Evolutionary conservation across 1,140 invertebrate species (phyloP).

Genomic region (Euschistus heros): DNA sequence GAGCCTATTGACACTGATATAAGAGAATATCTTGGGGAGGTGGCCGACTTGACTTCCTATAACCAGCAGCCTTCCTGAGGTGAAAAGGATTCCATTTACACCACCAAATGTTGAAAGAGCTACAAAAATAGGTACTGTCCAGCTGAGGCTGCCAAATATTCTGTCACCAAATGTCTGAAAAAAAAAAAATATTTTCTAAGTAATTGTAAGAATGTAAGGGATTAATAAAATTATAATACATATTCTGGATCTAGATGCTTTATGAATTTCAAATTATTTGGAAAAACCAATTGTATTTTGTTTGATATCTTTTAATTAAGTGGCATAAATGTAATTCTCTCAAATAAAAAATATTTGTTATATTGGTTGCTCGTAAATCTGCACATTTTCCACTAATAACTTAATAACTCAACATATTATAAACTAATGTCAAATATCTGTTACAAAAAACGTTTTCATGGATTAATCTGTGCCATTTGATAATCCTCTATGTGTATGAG

Average conservation of each 20-base stretch:
- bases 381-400: too few relatives aligned
- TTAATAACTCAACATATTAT: too few relatives aligned
- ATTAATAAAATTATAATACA: neutral
- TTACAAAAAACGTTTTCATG: too few relatives aligned
- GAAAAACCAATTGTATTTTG: too few relatives aligned
- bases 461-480: too few relatives aligned
- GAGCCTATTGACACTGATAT: constrained; percentile 58
- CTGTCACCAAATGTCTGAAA: constrained; percentile 64
- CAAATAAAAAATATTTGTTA: too few relatives aligned
- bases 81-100: constrained; percentile 86
- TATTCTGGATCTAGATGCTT: neutral
- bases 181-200: constrained; percentile 6
- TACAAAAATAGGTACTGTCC: constrained; percentile 80
- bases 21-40: constrained; percentile 65
- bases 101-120: constrained; percentile 74
- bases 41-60: constrained; percentile 73
- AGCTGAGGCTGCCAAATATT: constrained; percentile 62
- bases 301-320: too few relatives aligned
- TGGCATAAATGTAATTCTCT: too few relatives aligned
- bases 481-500: too few relatives aligned
- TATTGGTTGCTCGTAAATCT: too few relatives aligned
- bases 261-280: too few relatives aligned
- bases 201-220: neutral
- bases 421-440: too few relatives aligned
- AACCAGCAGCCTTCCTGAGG: constrained; percentile 65